Percentiles rank a stretch among this genome's conserved stretches.
These are phyloP conservation scores for Drosophila melanica DNA, from an alignment of 1,140 invertebrate genomes.

Conservation along the genomic window DNA sequence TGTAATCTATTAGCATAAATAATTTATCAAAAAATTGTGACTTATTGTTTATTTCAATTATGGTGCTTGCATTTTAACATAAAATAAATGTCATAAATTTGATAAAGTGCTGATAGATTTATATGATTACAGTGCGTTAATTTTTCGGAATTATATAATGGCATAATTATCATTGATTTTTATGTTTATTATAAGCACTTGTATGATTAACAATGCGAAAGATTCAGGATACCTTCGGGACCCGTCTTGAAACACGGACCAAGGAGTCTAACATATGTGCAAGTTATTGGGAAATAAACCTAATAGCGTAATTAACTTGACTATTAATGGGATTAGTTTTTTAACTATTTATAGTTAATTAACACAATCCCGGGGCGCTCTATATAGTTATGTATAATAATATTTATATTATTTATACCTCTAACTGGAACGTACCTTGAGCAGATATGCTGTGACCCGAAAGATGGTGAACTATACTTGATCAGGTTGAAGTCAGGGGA, in stretches of 20 bases:
- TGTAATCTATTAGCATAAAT: constrained; percentile 48
- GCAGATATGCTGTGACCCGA: constrained; percentile 67
- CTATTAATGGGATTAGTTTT: constrained; percentile 29
- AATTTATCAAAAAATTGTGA: constrained; percentile 39
- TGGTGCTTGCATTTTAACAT: constrained; percentile 37
- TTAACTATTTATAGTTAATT: constrained; percentile 15
- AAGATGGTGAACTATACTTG: constrained; percentile 20
- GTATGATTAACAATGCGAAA: constrained; percentile 57
- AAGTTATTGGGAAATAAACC: constrained; percentile 78
- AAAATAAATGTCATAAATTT: constrained; percentile 40
- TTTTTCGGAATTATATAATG: constrained; percentile 46
- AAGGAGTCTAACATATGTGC: constrained; percentile 94
- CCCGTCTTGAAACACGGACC: constrained; percentile 97
- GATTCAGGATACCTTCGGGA: constrained; percentile 84
- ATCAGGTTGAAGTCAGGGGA: constrained; percentile 90
- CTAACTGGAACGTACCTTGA: constrained; percentile 86
- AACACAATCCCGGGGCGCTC: constrained; percentile 16
- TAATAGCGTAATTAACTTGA: constrained; percentile 52
- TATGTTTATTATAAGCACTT: constrained; percentile 42
- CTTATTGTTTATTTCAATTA: constrained; percentile 40
- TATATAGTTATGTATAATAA: constrained; percentile 43
- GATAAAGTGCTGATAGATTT: constrained; percentile 46
- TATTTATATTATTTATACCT: constrained; percentile 50
- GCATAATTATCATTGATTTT: constrained; percentile 33
- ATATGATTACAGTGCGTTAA: constrained; percentile 47